These are phyloP conservation scores for Petrophora chlorosata DNA, from an alignment of 2,888 invertebrate species.

Conservation along the genomic window DNA sequence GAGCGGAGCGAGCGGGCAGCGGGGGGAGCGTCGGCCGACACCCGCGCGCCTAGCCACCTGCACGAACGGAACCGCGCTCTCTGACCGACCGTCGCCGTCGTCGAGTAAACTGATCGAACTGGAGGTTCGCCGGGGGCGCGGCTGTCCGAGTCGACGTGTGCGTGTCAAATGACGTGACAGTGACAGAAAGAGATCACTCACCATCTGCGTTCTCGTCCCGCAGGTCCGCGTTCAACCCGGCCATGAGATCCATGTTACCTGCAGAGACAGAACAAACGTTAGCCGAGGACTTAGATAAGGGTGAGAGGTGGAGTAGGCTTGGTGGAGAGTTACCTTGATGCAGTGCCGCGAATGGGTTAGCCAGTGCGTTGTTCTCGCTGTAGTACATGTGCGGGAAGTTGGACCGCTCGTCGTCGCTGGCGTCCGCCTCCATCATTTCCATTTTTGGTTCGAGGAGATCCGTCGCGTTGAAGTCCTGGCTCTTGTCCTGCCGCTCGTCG, in stretches of 20 bases:
- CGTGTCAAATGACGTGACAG: constrained; percentile 76
- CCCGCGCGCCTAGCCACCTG: constrained; percentile 78
- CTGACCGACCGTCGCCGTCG: constrained; percentile 39
- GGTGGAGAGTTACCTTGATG: constrained; percentile 58
- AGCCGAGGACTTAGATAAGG: background rate
- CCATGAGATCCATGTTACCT: constrained; percentile 80
- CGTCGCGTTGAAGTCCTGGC: constrained; percentile 74
- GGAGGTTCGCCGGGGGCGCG: constrained; percentile 82
- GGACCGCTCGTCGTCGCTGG: constrained; percentile 87
- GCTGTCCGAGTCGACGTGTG: constrained; percentile 82
- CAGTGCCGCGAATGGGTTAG: constrained; percentile 78
- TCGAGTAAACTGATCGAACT: constrained; percentile 12
- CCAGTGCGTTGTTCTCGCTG: constrained; percentile 73
- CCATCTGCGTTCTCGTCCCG: constrained; percentile 78
- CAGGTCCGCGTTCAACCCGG: constrained; percentile 70
- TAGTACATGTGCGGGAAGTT: constrained; percentile 71
- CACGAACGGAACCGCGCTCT: constrained; percentile 60
- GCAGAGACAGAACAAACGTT: constrained; percentile 30
- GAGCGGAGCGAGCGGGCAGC: constrained; percentile 40
- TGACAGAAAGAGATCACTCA: constrained; percentile 62
- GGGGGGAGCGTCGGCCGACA: constrained; percentile 66
- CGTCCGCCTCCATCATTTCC: constrained; percentile 88
- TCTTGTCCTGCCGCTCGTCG: constrained; percentile 68
- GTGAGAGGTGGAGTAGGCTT: background rate
- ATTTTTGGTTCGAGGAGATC: constrained; percentile 86